Evolutionary conservation across 1,140 invertebrate species (phyloP).

Genomic region (Myzus persicae): DNA sequence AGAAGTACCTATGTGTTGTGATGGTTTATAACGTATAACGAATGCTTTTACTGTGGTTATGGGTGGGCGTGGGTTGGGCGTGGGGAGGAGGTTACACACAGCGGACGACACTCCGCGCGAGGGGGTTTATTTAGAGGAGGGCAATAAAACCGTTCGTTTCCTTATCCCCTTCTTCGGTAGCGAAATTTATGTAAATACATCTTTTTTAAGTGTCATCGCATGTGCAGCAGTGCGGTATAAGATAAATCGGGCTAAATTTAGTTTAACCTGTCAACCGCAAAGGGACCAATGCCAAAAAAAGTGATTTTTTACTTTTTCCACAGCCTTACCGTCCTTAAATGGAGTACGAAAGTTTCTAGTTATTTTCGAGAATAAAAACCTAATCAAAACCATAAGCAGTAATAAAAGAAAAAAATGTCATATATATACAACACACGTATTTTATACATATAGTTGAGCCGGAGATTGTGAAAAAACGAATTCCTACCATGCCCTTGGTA

Average conservation of each 20-base stretch:
- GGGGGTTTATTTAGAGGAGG: conserved; percentile 27
- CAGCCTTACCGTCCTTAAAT: background rate
- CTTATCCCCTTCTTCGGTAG: conserved; percentile 19
- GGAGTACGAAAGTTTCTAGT: background rate
- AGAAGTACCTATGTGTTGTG: background rate
- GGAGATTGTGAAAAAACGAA: conserved; percentile 29
- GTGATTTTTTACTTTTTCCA: background rate
- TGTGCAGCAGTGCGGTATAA: conserved; percentile 40
- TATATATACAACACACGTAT: background rate
- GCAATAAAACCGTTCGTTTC: conserved; percentile 12
- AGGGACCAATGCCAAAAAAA: conserved; percentile 45
- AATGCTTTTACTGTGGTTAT: background rate
- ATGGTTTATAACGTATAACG: background rate
- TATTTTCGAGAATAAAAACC: background rate
- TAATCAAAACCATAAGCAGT: conserved; percentile 31
- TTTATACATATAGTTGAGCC: background rate
- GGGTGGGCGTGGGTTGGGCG: background rate
- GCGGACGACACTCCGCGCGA: background rate
- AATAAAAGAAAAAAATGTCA: background rate
- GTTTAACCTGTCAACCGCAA: conserved; percentile 45
- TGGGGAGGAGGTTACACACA: background rate
- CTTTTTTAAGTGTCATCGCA: conserved; percentile 52
- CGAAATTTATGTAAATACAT: conserved; percentile 35
- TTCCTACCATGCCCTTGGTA: background rate
- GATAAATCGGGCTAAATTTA: conserved; percentile 51